Evolutionary conservation across 2,797 vertebrate genomes (phyloP).

Genomic region (Parauchenoglanis punctatus): DNA sequence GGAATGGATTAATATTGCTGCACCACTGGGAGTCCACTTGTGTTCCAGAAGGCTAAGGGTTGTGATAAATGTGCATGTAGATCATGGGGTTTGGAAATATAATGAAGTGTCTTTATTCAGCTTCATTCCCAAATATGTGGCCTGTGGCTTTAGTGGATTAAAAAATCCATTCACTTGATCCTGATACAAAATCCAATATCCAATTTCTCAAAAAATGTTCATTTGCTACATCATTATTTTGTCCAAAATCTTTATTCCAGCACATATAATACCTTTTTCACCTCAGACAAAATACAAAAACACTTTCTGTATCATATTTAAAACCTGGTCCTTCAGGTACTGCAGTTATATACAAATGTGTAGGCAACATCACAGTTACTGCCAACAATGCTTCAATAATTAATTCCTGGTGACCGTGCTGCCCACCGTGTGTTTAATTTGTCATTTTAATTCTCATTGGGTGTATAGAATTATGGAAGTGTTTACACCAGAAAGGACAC

Average conservation of each 20-base stretch:
- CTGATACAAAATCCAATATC: background rate
- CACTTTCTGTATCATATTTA: background rate
- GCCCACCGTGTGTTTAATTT: background rate
- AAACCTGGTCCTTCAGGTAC: background rate
- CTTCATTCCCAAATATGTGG: background rate
- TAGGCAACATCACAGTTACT: background rate
- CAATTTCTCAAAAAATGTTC: background rate
- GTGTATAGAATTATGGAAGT: background rate
- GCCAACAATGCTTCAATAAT: background rate
- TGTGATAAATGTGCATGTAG: background rate
- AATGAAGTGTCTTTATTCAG: background rate
- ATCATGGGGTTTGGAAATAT: background rate
- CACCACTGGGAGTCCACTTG: background rate
- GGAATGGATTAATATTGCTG: slow-evolving; percentile 9
- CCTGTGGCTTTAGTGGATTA: background rate
- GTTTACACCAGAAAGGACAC: background rate
- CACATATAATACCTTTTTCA: background rate
- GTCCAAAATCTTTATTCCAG: background rate
- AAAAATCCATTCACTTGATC: background rate
- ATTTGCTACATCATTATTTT: background rate
- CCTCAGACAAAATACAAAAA: background rate
- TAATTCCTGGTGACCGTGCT: background rate
- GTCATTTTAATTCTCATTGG: background rate
- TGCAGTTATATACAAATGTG: background rate
- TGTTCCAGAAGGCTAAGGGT: background rate